phyloP scores from a whole-genome alignment of 2,113 vertebrate species.

The Grus americana region DNA sequence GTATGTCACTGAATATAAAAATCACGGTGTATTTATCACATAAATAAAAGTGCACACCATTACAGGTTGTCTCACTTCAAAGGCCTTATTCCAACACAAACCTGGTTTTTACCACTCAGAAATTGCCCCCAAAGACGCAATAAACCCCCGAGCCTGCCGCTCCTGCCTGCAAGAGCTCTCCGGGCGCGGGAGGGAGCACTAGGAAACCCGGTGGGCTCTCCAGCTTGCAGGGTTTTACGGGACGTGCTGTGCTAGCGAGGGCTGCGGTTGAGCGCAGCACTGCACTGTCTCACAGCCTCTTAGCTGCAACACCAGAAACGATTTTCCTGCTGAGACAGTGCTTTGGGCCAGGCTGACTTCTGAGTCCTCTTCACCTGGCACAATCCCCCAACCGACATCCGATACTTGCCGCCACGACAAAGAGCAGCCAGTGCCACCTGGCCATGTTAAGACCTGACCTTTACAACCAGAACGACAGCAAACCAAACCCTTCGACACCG shows the following conservation, averaged over 20 bases:
- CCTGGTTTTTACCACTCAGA: not conserved
- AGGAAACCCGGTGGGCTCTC: too few species aligned
- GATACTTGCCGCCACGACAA: not conserved
- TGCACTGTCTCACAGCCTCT: not conserved
- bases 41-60: not conserved
- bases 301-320: not conserved
- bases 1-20: not conserved
- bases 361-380: not conserved
- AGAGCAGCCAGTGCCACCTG: rapidly evolving
- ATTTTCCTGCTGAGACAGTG: not conserved
- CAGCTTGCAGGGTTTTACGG: not conserved
- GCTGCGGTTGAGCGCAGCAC: not conserved
- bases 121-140: not conserved
- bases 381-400: not conserved
- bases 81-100: not conserved
- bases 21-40: not conserved
- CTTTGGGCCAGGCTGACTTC: not conserved
- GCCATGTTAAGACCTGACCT: not conserved
- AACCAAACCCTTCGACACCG: not conserved
- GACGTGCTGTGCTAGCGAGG: not conserved
- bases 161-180: not conserved
- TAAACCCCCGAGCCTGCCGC: not conserved
- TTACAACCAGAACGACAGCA: not conserved
- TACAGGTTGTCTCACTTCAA: not conserved
- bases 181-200: rapidly evolving